Conservation (phyloP, 2,113 vertebrate genomes). For the Fukomys damarensis region DNA sequence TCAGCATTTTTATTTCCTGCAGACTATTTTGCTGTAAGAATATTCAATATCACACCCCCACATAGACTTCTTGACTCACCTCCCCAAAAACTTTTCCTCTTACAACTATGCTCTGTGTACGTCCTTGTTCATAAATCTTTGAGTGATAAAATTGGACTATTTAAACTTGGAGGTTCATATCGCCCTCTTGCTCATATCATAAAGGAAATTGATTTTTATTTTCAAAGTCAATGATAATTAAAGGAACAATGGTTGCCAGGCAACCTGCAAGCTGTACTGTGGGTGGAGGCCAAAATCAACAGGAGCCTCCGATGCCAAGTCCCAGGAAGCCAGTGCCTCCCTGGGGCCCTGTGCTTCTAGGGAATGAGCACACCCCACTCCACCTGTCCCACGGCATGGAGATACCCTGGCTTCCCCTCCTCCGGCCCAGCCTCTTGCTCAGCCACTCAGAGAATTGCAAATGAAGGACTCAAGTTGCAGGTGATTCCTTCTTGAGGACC, state of each 20-base stretch:
- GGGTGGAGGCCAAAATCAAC: constrained; percentile 4
- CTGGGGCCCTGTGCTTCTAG: background rate
- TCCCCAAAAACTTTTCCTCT: background rate
- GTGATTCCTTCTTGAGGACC: background rate
- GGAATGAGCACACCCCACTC: background rate
- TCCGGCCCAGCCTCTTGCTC: background rate
- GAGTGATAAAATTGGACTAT: background rate
- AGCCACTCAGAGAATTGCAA: background rate
- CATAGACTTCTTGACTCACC: background rate
- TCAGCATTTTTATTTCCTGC: background rate
- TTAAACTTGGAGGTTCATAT: constrained; percentile 5
- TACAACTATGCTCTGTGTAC: background rate
- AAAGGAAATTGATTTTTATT: constrained; percentile 75
- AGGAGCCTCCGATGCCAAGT: background rate
- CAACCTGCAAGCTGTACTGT: constrained; percentile 37
- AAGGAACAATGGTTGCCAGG: constrained; percentile 72
- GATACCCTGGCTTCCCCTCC: background rate
- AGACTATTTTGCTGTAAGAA: background rate
- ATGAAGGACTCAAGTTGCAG: background rate
- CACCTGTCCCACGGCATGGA: fast-evolving
- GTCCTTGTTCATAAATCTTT: background rate
- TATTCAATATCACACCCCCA: background rate
- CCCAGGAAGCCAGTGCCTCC: background rate
- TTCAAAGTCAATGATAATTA: constrained; percentile 59
- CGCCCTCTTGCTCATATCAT: constrained; percentile 13